Conservation (phyloP, 2,797 vertebrate species). For the Graptemys geographica region DNA sequence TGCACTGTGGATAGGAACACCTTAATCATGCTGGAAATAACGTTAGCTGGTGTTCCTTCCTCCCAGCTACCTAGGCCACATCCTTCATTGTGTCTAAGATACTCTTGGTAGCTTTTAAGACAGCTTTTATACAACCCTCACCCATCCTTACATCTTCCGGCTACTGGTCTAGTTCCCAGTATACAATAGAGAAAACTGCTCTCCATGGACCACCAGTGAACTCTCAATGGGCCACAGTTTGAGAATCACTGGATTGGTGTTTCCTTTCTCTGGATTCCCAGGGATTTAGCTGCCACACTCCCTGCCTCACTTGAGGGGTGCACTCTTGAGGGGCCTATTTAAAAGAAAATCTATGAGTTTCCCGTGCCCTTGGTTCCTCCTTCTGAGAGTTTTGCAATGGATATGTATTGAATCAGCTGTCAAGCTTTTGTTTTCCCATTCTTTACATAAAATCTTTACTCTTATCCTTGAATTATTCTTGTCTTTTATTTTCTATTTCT, state of each 20-base stretch:
- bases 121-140: not conserved
- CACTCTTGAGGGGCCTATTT: not conserved
- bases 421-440: not conserved
- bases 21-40: not conserved
- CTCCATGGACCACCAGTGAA: not conserved
- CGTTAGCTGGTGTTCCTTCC: not conserved
- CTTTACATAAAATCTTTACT: not conserved
- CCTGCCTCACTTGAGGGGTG: not conserved
- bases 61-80: not conserved
- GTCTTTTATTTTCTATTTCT: not conserved
- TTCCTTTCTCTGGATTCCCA: constrained; percentile 14
- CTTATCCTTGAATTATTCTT: constrained; percentile 4
- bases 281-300: not conserved
- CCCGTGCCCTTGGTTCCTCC: not conserved
- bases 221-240: not conserved
- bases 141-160: not conserved
- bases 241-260: not conserved
- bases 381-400: not conserved
- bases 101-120: not conserved
- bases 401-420: not conserved
- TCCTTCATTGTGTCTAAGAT: not conserved
- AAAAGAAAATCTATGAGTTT: not conserved
- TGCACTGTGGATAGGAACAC: not conserved
- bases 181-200: not conserved
- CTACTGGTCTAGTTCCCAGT: not conserved